Evolutionary conservation across 2,113 vertebrate genomes (phyloP), one percentile per base, ranked within the genome.

Genomic region (Harpagus bidentatus): DNA sequence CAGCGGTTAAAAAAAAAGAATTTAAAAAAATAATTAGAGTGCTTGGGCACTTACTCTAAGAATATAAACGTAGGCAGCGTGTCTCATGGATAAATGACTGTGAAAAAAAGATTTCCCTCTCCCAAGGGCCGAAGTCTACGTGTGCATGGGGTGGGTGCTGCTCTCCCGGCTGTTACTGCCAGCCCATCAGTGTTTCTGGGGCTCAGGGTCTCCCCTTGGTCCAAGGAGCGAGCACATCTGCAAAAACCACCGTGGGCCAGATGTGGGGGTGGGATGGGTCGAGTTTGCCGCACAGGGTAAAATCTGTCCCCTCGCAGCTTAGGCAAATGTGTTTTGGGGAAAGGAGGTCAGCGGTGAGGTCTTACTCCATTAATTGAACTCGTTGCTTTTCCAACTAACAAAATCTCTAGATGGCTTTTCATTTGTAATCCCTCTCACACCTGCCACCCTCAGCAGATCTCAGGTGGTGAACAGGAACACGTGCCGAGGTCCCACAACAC

Each of bases 31-130:
- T 42, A 18, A 40, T 5, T 31, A 42, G 2, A 5, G 7, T 2
- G 3, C 9, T 48, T 6, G 26, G 83, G 80, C 56, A 6, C 70
- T 36, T 66, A 19, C 52, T 93, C 67, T 15, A 63, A 82, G 86
- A 76, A 45, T 4, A 2, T 6, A 7, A 4, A 4, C 6, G 43
- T 0, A 15, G 66, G 1, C 21, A 6, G 29, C 0, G 3, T 6
- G 22, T 40, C 45, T n/a, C 48, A 12, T 1, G 20, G 45, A 4
- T 23, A 5, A 13, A 3, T 6, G 38, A 0, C 0, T 2, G 29
- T 5, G 11, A 22, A 31, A 45, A 9, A 15, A 29, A 5, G 5
- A 2, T 48, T 31, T 40, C 38, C 8, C 25, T 23, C 14, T 31
- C 10, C 10, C 20, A 6, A 2, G 52, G 11, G 16, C 6, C 47